Conservation (phyloP, 2,113 vertebrate species). For the Pelobates fuscus region DNA sequence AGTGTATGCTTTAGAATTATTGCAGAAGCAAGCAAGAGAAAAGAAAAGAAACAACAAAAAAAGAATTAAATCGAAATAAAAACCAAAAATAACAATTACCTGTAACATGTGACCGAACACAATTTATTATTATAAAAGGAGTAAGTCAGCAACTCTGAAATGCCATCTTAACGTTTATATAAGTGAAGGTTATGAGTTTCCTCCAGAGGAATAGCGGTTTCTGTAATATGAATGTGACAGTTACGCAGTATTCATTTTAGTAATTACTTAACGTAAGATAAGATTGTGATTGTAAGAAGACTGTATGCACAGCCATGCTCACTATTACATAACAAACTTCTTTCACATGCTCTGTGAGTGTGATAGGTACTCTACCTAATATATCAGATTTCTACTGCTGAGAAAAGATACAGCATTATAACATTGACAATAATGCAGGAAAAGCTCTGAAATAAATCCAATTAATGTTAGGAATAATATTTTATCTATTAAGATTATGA, state of each 20-base stretch:
- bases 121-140: not conserved
- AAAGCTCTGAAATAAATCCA: not conserved
- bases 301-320: not conserved
- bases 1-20: too few relatives aligned
- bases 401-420: not conserved
- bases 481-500: not conserved
- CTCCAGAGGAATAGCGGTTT: not conserved
- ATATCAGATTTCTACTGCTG: conserved; percentile 17
- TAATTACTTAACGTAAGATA: conserved; percentile 25
- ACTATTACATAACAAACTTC: conserved; percentile 9
- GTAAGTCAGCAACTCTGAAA: not conserved
- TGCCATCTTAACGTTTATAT: not conserved
- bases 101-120: conserved; percentile 10
- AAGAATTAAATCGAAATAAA: conserved; percentile 1
- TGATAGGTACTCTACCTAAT: not conserved
- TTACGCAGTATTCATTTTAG: not conserved
- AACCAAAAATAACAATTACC: not conserved
- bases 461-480: not conserved
- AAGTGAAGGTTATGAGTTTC: not conserved
- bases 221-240: not conserved
- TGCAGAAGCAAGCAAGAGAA: too few relatives aligned
- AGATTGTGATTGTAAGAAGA: conserved; percentile 1
- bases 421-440: not conserved
- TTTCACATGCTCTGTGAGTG: not conserved
- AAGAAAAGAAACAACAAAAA: not conserved